Base-by-base conservation (phyloP, 2,888 invertebrate genomes). In the Aleiodes testaceus region DNA sequence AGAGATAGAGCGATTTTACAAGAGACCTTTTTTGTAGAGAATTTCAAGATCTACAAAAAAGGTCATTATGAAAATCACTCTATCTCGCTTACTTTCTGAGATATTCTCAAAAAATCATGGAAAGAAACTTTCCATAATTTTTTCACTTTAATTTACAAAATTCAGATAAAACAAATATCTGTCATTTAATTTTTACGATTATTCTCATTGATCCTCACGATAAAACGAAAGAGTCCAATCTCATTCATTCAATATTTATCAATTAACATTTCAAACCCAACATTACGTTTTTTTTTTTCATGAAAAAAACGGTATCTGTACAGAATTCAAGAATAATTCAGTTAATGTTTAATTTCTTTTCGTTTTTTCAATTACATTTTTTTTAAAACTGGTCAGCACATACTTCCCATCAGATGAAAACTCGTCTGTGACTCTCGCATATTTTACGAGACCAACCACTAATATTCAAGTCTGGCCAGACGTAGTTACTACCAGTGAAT, bases 401-500 rank as follows among this genome's bases (percentile, higher is more conserved):
- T 14, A 59, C 16, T 59, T 36, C 16, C 30, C 30, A 59, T 59
- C 30, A 59, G 55, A 59, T 16, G 55, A 36, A 59, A 59, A 59
- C 42, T 59, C 59, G 42, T 36, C 59, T 18, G 44, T 67, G 66
- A 64, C 66, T 49, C 47, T 66, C 65, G 72, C 59, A 59, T 68
- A 74, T 67, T 64, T 64, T 63, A 66, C 44, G 50, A 42, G 66
- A 36, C 52, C 26, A 26, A 26, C 50, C 52, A 45, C 53, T 55
- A 72, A 65, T 69, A 52, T 63, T n/a, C 69, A 63, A 44, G 53
- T 66, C 67, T 72, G 66, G 64, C 22, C n/a, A 49, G 49, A 30
- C 55, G 14, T 36, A 36, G 16, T 59, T 18, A 36, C 42, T 18
- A 42, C 36, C 59, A n/a, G 14, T 42, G 18, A 18, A 42, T 16